Base-by-base conservation (phyloP, 1,140 invertebrate genomes). In the Pseudobourletiella spinata region DNA sequence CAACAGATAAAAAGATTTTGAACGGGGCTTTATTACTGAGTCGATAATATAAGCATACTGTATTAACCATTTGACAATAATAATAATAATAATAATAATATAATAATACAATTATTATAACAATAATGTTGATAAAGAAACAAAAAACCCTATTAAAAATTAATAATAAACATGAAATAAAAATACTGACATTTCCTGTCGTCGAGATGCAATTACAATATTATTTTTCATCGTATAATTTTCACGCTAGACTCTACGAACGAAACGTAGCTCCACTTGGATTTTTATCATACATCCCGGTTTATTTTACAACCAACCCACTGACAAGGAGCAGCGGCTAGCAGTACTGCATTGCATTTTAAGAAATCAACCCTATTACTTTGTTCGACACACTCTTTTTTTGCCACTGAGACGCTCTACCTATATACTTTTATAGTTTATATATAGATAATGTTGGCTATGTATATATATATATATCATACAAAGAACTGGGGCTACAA, bases 111-210 rank as follows among this genome's bases (percentile, higher is more conserved):
- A 39, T 39, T 39, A 11, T 39, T 39, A 39, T n/a, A 39, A 39
- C n/a, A 39, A 39, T 39, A 39, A 39, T 39, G n/a, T n/a, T 39
- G 8, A 39, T n/a, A 39, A 11, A 39, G 32, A 39, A 39, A 39
- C 32, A 39, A 39, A 39, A 11, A 39, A 11, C 32, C 32, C 32
- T 48, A 18, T 48, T 25, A 48, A 48, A 48, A 48, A 48, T 11
- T 48, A 48, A 18, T 48, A 48, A 18, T 48, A 48, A 48, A 48
- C 46, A 48, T 25, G 18, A 48, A 48, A 48, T 48, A 48, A 48
- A 48, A 48, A 48, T 48, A 48, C 46, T 48, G 46, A 48, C 46
- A n/a, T 48, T 48, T 48, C n/a, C 32, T 39, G 32, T 39, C 32
- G 32, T 39, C 32, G 32, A 39, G 32, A 39, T 39, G 32, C 32